These are phyloP conservation scores for Drosophila anceps DNA, from an alignment of 2,888 invertebrate species.

Conservation along the genomic window DNA sequence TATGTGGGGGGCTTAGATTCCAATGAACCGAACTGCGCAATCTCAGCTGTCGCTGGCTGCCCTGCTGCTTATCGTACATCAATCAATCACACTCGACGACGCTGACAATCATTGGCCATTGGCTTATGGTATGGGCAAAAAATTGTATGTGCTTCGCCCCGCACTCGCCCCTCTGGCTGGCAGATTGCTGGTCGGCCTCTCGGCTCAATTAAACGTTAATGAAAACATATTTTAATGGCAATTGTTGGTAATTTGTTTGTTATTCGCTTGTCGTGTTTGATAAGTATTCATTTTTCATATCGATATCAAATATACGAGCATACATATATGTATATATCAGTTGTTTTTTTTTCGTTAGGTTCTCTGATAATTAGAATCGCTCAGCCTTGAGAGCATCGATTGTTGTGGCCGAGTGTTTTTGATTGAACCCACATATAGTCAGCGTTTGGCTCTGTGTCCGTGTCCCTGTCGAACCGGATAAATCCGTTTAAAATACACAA, in stretches of 20 bases:
- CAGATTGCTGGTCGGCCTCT: neutral
- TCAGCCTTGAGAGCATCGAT: conserved; percentile 63
- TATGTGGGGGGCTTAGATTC: conserved; percentile 45
- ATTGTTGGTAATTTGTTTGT: conserved; percentile 66
- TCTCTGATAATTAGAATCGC: conserved; percentile 47
- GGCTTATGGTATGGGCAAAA: conserved; percentile 40
- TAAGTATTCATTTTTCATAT: conserved; percentile 41
- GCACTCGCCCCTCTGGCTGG: neutral
- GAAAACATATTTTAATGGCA: conserved; percentile 64
- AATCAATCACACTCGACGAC: conserved; percentile 68
- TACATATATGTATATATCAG: neutral
- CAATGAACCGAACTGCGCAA: conserved; percentile 47
- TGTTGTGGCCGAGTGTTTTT: conserved; percentile 32
- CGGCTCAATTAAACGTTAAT: conserved; percentile 66
- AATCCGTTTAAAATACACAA: conserved; percentile 64
- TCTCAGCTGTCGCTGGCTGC: conserved; percentile 27
- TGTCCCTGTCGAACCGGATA: conserved; percentile 52
- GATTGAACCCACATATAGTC: conserved; percentile 45
- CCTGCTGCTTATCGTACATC: conserved; percentile 66
- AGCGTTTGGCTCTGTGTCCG: conserved; percentile 10
- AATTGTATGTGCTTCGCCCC: conserved; percentile 5
- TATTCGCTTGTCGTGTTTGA: conserved; percentile 39
- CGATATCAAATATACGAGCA: conserved; percentile 5
- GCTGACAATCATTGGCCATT: conserved; percentile 62
- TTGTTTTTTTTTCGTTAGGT: conserved; percentile 5